Evolutionary conservation across 2,113 vertebrate genomes (phyloP).

Genomic region (Pungitius pungitius): DNA sequence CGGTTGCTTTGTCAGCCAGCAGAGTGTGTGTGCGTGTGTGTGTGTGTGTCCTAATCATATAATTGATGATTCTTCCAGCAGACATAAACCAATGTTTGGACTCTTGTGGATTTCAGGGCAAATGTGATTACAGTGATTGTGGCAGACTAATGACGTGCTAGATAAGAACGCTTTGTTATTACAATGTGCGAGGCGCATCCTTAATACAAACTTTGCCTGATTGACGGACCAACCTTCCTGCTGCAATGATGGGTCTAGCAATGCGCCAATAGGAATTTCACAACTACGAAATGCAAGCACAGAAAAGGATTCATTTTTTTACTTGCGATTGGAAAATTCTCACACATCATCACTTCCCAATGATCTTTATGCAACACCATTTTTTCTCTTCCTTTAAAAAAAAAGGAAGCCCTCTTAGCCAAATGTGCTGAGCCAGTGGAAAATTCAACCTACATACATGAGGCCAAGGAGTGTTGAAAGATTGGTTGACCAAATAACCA

Average conservation of each 20-base stretch:
- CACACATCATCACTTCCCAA: slow-evolving; percentile 25
- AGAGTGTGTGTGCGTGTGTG: slow-evolving; percentile 23
- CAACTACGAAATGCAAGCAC: slow-evolving; percentile 21
- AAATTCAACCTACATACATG: slow-evolving; percentile 69
- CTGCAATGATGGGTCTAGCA: slow-evolving; percentile 23
- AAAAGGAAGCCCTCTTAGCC: slow-evolving; percentile 73
- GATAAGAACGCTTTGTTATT: slow-evolving; percentile 73
- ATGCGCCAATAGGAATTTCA: background rate
- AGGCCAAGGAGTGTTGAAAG: slow-evolving; percentile 67
- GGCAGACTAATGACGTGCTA: slow-evolving; percentile 74
- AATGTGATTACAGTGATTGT: slow-evolving; percentile 79
- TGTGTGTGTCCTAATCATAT: slow-evolving; percentile 72
- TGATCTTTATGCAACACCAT: slow-evolving; percentile 50
- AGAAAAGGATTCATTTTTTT: slow-evolving; percentile 12
- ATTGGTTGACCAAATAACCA: slow-evolving; percentile 77
- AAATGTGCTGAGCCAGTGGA: slow-evolving; percentile 83
- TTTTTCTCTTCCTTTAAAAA: slow-evolving; percentile 73
- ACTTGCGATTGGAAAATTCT: slow-evolving; percentile 47
- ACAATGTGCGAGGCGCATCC: slow-evolving; percentile 55
- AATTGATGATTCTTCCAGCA: slow-evolving; percentile 73
- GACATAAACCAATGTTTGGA: slow-evolving; percentile 74
- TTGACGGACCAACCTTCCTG: slow-evolving; percentile 42
- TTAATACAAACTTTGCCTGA: slow-evolving; percentile 67
- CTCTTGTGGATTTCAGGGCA: slow-evolving; percentile 66
- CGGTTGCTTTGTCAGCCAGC: slow-evolving; percentile 65